Evolutionary conservation across 2,797 vertebrate genomes (phyloP), one percentile per base, ranked within the genome.

Genomic region (Salarias fasciatus): DNA sequence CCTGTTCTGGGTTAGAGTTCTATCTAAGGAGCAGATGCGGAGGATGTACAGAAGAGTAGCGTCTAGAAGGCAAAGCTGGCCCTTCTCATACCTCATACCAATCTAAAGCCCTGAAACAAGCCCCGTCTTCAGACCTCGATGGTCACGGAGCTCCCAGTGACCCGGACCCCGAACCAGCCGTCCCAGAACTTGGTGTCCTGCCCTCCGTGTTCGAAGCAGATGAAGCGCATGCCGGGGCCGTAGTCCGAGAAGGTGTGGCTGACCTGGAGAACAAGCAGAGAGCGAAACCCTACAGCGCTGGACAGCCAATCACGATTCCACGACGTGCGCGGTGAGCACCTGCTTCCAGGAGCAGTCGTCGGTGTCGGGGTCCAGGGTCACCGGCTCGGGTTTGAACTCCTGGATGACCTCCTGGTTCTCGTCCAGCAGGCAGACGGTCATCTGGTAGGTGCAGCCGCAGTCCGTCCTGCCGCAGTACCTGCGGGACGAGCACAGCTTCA

Each of bases 151-250:
- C 96, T 98, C 57, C 92, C 93, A 12, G 96, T 98, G 70, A 99
- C 91, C 4, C 96, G 91, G 1, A 94, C 95, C 0, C 97, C 97
- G 1, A 86, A 99, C 96, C 96, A 99, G 0, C 97, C 97, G 6
- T 96, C 88, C 97, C 97, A 99, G 90, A 69, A 97, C 2, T 92
- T 94, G 0, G 89, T 90, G 89, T 99, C 97, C 78, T 95, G 91
- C 2, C 97, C 97, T 0, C 95, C 95, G 0, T 99, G 97, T 50
- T 98, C 94, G 1, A 99, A 99, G 61, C 76, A 81, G 58, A 99
- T 88, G 46, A 92, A 96, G 4, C 96, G 94, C 13, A 97, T 81
- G 0, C 96, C 95, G 0, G 93, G 91, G 5, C 95, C 95, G 0
- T 98, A 99, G 11, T 88, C 86, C 0, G 87, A 86, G 75, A 99